A percentile compares a stretch with the other conserved stretches of the same genome.
Evolutionary conservation across 2,797 vertebrate species (phyloP).

Genomic region (Syngnathus rostellatus): DNA sequence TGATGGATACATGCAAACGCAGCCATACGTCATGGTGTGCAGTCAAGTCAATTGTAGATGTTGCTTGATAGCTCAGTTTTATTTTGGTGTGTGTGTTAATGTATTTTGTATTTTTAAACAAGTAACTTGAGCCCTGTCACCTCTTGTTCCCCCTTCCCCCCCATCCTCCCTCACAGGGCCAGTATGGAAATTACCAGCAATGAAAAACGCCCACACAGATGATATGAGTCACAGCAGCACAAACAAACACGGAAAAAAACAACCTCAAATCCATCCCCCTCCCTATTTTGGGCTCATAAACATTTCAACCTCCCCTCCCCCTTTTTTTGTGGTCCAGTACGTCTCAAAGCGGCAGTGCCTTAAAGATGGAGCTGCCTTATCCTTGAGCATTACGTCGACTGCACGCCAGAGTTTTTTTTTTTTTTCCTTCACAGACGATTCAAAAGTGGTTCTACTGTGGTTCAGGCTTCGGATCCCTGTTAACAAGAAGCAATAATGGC

Average conservation of each 20-base stretch:
- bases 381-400: slow-evolving; percentile 64
- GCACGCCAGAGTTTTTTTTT: slow-evolving; percentile 49
- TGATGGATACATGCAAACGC: slow-evolving; percentile 60
- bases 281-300: slow-evolving; percentile 34
- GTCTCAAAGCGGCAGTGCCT: slow-evolving; percentile 72
- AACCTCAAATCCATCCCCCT: slow-evolving; percentile 27
- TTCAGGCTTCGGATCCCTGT: slow-evolving; percentile 47
- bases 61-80: slow-evolving; percentile 29
- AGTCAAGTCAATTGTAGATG: slow-evolving; percentile 34
- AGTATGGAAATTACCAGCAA: slow-evolving; percentile 98
- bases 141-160: slow-evolving; percentile 39
- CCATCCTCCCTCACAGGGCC: slow-evolving; percentile 71
- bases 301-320: not conserved
- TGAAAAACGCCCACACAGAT: slow-evolving; percentile 73
- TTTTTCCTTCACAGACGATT: slow-evolving; percentile 42
- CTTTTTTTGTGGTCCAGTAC: slow-evolving; percentile 44
- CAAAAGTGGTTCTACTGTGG: slow-evolving; percentile 45
- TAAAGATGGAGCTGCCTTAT: slow-evolving; percentile 71
- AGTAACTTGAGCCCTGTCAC: slow-evolving; percentile 39
- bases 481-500: slow-evolving; percentile 72
- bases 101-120: slow-evolving; percentile 22
- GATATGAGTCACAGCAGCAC: slow-evolving; percentile 58
- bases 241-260: slow-evolving; percentile 38
- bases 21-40: slow-evolving; percentile 48
- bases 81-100: slow-evolving; percentile 28